Base-by-base conservation (phyloP, 2,113 vertebrate genomes). In the Lontra canadensis region DNA sequence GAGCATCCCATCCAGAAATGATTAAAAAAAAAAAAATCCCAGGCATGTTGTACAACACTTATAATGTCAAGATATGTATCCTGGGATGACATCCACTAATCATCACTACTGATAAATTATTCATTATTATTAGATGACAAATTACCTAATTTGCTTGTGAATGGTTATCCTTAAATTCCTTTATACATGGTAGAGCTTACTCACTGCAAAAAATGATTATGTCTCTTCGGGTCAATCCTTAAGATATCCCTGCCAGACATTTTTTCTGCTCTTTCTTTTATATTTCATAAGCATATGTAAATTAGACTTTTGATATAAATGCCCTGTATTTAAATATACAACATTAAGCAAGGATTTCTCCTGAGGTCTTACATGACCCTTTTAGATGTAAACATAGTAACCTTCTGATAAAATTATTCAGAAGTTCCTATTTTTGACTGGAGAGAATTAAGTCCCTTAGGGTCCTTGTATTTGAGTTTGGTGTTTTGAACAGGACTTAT, bases 281-380 rank as follows among this genome's bases (percentile, higher is more conserved):
- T 44, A 95, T 79, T 96, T 95, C 67, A 55, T 63, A 90, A 96
- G 52, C 81, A 94, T 86, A 94, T 96, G 44, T 57, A 96, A 98
- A 97, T 96, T 76, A 83, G 31, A 91, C 34, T 88, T 94, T 95
- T 95, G 18, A 92, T 89, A 79, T 61, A 96, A 96, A 96, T 96
- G 36, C 29, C 63, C 52, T 96, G 9, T 84, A 87, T 79, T 96
- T 95, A 97, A 97, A 90, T 83, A 91, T 36, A 81, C 42, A 78
- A 61, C 80, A 92, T 96, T 94, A 95, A 95, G 71, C 36, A 89
- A 98, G 18, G 84, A 96, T 92, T 95, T 97, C n/a, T 94, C 92
- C 94, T 88, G 76, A 94, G 90, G 86, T 90, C 39, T 95, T 67
- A 59, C 13, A 47, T 74, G 94, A 79, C 52, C 31, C 31, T 89